A percentile compares a stretch with the other conserved stretches of the same genome.
These are phyloP conservation scores for Salvelinus sp. DNA, from an alignment of 2,113 vertebrate genomes.

Conservation along the genomic window DNA sequence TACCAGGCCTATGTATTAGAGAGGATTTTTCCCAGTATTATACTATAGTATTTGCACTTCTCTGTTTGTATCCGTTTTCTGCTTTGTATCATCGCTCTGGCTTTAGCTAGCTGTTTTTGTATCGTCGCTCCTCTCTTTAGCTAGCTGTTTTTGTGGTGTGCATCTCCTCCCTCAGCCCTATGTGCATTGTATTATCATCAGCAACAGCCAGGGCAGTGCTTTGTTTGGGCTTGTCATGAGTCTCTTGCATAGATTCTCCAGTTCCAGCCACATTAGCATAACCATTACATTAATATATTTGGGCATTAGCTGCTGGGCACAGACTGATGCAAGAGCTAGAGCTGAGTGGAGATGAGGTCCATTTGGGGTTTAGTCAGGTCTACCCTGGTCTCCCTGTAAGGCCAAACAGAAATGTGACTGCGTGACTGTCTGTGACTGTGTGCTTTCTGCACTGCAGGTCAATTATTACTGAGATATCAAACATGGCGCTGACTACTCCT, in stretches of 20 bases:
- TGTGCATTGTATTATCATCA: not conserved
- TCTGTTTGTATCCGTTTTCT: too few species aligned
- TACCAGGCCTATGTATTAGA: not conserved
- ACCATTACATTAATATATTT: not conserved
- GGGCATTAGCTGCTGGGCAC: not conserved
- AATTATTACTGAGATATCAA: slow-evolving; percentile 46
- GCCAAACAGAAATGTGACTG: slow-evolving; percentile 3
- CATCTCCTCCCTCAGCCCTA: not conserved
- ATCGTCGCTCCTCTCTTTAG: too few species aligned
- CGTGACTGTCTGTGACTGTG: not conserved
- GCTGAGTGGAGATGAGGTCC: not conserved
- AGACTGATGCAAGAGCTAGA: not conserved
- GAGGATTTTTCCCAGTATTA: too few species aligned
- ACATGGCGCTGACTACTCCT: slow-evolving; percentile 90
- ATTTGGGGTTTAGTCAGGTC: not conserved
- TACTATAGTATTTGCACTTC: too few species aligned
- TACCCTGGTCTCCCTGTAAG: not conserved
- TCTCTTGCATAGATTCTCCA: not conserved
- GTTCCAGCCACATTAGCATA: not conserved
- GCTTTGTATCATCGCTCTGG: too few species aligned
- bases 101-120: too few species aligned
- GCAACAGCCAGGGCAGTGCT: not conserved
- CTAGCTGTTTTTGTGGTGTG: too few species aligned
- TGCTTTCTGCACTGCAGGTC: slow-evolving; percentile 51
- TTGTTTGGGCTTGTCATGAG: not conserved